Evolutionary conservation across 1,140 invertebrate genomes (phyloP).

Genomic region (Contarinia nasturtii): DNA sequence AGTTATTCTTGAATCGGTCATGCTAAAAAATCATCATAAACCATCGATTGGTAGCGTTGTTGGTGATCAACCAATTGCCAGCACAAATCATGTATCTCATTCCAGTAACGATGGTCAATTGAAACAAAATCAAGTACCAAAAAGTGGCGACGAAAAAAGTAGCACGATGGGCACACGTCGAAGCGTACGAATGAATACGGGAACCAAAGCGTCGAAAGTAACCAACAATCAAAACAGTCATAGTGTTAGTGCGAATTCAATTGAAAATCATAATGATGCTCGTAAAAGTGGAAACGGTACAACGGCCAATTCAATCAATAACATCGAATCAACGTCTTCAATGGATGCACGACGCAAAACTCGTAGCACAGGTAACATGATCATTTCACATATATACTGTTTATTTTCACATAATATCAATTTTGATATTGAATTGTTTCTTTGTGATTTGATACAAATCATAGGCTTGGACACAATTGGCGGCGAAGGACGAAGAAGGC

Average conservation of each 20-base stretch:
- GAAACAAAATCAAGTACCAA: background rate
- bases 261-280: slow-evolving; percentile 12
- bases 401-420: background rate
- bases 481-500: slow-evolving; percentile 24
- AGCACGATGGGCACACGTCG: slow-evolving; percentile 1
- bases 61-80: no score
- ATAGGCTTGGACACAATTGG: background rate
- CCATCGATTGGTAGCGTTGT: background rate
- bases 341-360: slow-evolving; percentile 33
- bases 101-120: background rate
- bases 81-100: background rate
- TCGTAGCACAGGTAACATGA: slow-evolving; percentile 40
- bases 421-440: background rate
- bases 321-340: slow-evolving; percentile 8
- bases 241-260: background rate
- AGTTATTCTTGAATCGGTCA: slow-evolving; percentile 10
- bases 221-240: background rate
- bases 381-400: slow-evolving; percentile 2
- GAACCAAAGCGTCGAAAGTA: background rate
- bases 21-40: background rate
- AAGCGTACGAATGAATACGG: background rate
- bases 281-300: slow-evolving; percentile 8
- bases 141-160: background rate
- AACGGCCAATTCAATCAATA: slow-evolving; percentile 5
- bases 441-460: slow-evolving; percentile 1